Evolutionary conservation across 2,888 invertebrate species (phyloP).

Genomic region (Cybosia mesomella): DNA sequence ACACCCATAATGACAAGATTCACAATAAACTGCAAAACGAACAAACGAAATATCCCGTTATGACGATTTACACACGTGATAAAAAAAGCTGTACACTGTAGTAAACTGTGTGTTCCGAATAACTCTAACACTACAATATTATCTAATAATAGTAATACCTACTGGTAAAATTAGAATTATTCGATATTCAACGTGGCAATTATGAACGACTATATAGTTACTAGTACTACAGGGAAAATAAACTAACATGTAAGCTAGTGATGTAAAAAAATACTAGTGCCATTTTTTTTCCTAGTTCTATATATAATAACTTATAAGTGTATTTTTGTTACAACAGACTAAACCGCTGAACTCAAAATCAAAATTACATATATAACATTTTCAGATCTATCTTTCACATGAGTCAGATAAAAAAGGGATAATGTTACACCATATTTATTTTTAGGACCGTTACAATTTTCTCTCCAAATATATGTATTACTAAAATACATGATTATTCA

Average conservation of each 20-base stretch:
- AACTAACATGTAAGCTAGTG: too few species aligned
- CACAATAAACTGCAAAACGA: background rate
- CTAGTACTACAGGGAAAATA: background rate
- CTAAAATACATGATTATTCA: background rate
- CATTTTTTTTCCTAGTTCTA: too few species aligned
- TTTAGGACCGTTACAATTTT: background rate
- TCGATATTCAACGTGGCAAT: background rate
- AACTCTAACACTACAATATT: conserved; percentile 60
- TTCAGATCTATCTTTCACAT: too few species aligned
- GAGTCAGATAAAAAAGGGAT: too few species aligned
- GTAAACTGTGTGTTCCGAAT: conserved; percentile 73
- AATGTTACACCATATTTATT: too few species aligned
- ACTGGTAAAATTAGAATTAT: conserved; percentile 43
- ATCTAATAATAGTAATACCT: conserved; percentile 43
- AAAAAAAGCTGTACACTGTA: too few species aligned
- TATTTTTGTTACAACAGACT: too few species aligned
- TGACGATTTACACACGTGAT: conserved; percentile 40
- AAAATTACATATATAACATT: too few species aligned
- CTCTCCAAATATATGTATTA: background rate
- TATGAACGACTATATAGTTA: background rate
- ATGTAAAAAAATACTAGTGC: too few species aligned
- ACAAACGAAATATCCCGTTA: conserved; percentile 26
- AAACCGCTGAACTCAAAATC: too few species aligned
- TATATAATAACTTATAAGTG: too few species aligned
- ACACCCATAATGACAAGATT: background rate